phyloP scores from a whole-genome alignment of 2,888 invertebrate species.

The Nebria salina region DNA sequence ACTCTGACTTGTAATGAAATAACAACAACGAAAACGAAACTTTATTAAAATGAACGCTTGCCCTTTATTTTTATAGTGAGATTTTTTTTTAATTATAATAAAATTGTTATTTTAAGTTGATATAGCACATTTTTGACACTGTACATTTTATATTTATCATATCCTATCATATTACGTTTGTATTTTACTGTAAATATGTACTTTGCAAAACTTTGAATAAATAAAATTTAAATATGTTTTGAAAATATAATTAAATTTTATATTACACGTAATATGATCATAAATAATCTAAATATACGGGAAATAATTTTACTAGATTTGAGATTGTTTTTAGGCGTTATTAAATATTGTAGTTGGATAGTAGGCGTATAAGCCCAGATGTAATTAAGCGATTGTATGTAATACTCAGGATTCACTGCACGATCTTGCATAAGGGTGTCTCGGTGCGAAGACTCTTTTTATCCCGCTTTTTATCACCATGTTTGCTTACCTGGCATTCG shows the following conservation, averaged over 20 bases:
- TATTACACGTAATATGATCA: too few species aligned
- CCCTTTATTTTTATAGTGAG: neutral
- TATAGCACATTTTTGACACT: too few species aligned
- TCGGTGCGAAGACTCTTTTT: neutral
- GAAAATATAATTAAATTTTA: too few species aligned
- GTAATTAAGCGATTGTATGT: slow-evolving; percentile 16
- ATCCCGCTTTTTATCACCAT: slow-evolving; percentile 6
- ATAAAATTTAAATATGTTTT: too few species aligned
- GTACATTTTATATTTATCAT: too few species aligned
- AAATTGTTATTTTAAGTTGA: too few species aligned
- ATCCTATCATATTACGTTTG: too few species aligned
- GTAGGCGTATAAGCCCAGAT: neutral
- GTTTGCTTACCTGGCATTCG: slow-evolving; percentile 12
- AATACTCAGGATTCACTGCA: neutral
- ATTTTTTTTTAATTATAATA: neutral
- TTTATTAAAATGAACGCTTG: neutral
- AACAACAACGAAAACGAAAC: neutral
- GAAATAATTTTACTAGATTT: too few species aligned
- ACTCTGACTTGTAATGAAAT: neutral
- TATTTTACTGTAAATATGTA: too few species aligned
- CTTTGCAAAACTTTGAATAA: too few species aligned
- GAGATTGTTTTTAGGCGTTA: neutral
- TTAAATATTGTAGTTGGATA: neutral
- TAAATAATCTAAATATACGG: too few species aligned
- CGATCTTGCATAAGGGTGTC: slow-evolving; percentile 4